Evolutionary conservation across 2,797 vertebrate species (phyloP).

Genomic region (Gorsachius magnificus): DNA sequence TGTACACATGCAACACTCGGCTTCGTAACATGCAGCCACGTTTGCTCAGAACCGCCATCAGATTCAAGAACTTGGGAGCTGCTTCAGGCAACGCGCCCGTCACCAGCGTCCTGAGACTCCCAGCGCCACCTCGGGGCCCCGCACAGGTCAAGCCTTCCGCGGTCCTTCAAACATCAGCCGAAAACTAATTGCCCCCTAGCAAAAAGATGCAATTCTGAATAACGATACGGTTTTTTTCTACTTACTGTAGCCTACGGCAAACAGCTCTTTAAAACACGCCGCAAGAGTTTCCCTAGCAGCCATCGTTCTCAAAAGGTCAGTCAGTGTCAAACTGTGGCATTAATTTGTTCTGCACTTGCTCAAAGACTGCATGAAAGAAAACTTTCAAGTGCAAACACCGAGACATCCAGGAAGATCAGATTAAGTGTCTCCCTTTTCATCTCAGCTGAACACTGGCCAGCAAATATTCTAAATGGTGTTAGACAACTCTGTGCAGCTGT

Average conservation of each 20-base stretch:
- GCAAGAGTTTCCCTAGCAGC: slow-evolving; percentile 18
- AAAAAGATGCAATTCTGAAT: neutral
- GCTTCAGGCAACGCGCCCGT: rapidly evolving
- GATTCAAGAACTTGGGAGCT: neutral
- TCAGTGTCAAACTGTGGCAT: slow-evolving; percentile 40
- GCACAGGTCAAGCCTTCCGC: neutral
- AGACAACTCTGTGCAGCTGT: slow-evolving; percentile 78
- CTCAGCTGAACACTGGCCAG: slow-evolving; percentile 70
- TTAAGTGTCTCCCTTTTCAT: slow-evolving; percentile 73
- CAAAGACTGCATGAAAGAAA: slow-evolving; percentile 37
- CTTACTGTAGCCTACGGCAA: neutral
- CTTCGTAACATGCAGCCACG: neutral
- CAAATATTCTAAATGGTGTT: slow-evolving; percentile 69
- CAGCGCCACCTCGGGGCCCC: neutral
- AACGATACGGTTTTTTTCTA: neutral
- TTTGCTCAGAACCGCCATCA: neutral
- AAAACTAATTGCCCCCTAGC: neutral
- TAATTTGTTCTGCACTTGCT: slow-evolving; percentile 58
- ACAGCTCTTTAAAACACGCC: slow-evolving; percentile 5
- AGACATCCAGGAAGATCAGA: slow-evolving; percentile 69
- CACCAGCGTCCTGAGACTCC: rapidly evolving
- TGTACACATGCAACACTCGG: neutral
- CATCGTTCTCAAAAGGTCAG: slow-evolving; percentile 49
- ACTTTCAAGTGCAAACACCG: slow-evolving; percentile 47
- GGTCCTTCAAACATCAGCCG: neutral